These are phyloP conservation scores for Galemys pyrenaicus DNA, from an alignment of 2,113 vertebrate species.

Conservation along the genomic window DNA sequence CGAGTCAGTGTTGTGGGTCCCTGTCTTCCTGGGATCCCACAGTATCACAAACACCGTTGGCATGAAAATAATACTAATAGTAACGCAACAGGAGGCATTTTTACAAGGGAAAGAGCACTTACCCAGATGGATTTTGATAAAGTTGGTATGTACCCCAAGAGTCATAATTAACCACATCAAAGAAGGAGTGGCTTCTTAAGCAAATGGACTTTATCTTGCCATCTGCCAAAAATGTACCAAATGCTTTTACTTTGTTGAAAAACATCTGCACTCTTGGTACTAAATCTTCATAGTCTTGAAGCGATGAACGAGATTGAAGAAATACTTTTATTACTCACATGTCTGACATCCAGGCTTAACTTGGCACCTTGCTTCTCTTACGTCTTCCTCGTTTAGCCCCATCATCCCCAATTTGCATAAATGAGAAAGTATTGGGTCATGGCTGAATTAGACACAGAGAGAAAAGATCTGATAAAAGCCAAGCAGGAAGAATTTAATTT, in stretches of 20 bases:
- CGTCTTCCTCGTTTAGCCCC: not conserved
- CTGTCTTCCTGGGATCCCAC: constrained; percentile 14
- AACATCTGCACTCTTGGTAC: constrained; percentile 48
- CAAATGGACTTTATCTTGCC: constrained; percentile 69
- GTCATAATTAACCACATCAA: constrained; percentile 77
- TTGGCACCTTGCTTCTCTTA: constrained; percentile 27
- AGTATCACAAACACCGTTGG: not conserved
- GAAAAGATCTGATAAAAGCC: constrained; percentile 37
- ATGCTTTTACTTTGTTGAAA: constrained; percentile 52
- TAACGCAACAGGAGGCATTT: constrained; percentile 49
- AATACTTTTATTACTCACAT: not conserved
- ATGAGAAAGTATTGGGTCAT: not conserved
- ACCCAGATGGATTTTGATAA: constrained; percentile 73
- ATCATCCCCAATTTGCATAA: constrained; percentile 18
- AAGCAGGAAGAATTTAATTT: constrained; percentile 57
- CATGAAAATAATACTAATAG: not conserved
- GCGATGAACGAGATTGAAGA: not conserved
- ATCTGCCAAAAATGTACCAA: constrained; percentile 64
- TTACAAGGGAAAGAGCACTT: constrained; percentile 45
- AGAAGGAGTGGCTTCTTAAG: constrained; percentile 72
- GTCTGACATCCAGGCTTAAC: not conserved
- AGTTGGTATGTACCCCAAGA: constrained; percentile 56
- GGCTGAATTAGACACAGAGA: constrained; percentile 20
- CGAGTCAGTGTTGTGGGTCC: constrained; percentile 3
- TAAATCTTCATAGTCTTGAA: not conserved